Evolutionary conservation across 2,113 vertebrate species (phyloP).

Genomic region (Grus americana): DNA sequence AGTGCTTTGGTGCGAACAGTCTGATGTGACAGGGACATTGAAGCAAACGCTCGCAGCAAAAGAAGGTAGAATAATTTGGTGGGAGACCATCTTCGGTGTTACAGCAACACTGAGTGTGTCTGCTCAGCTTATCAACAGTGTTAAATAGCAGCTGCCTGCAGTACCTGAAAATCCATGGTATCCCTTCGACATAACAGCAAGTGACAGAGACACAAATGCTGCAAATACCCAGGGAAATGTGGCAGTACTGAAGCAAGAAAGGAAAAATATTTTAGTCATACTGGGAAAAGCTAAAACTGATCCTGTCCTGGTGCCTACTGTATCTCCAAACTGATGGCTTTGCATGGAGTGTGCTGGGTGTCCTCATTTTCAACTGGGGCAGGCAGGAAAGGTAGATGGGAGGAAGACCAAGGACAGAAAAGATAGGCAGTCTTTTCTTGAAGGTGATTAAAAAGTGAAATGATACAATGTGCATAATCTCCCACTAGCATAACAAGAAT

Average conservation of each 20-base stretch:
- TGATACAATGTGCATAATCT: fast-evolving
- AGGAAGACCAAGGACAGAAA: background rate
- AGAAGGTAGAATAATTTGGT: background rate
- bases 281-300: background rate
- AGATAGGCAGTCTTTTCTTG: background rate
- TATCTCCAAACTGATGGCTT: background rate
- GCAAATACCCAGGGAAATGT: background rate
- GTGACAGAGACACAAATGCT: background rate
- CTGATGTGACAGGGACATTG: background rate
- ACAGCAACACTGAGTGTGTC: background rate
- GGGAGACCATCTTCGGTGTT: background rate
- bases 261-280: background rate
- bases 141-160: background rate
- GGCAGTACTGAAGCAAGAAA: background rate
- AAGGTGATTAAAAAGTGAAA: background rate
- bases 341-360: background rate
- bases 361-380: background rate
- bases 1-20: background rate
- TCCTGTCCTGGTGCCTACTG: background rate
- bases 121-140: background rate
- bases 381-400: background rate
- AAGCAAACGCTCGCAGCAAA: background rate
- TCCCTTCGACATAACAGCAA: background rate
- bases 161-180: background rate
- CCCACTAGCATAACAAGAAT: fast-evolving